A percentile compares a stretch with the other conserved stretches of the same genome.
Evolutionary conservation across 2,797 vertebrate species (phyloP).

Genomic region (Acipenser ruthenus): DNA sequence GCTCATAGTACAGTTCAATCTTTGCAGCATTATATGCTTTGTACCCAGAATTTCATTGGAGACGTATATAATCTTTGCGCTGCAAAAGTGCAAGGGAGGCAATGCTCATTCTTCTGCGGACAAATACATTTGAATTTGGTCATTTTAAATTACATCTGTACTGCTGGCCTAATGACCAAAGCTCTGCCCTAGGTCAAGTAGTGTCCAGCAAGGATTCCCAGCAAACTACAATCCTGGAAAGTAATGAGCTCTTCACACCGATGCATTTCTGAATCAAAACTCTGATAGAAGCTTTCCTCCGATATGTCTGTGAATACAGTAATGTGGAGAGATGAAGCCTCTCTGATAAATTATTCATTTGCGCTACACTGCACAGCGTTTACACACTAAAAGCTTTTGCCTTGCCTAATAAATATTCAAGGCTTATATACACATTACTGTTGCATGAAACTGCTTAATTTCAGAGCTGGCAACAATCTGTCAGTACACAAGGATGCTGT

Average conservation of each 20-base stretch:
- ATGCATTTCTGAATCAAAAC: background rate
- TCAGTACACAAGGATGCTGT: no score
- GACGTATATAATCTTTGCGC: background rate
- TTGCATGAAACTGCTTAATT: no score
- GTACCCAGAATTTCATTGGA: background rate
- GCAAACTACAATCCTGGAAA: background rate
- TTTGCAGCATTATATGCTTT: constrained; percentile 7
- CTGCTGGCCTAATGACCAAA: background rate
- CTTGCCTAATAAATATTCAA: background rate
- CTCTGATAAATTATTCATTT: constrained; percentile 5
- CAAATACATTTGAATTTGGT: background rate
- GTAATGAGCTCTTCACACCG: background rate
- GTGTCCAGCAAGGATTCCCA: background rate
- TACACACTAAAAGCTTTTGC: background rate
- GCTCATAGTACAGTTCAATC: constrained; percentile 5
- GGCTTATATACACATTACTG: background rate
- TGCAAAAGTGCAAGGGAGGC: background rate
- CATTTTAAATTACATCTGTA: constrained; percentile 2
- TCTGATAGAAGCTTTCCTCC: background rate
- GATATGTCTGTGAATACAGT: background rate
- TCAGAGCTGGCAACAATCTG: no score
- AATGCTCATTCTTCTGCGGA: background rate
- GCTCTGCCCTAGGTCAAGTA: background rate
- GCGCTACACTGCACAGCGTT: background rate
- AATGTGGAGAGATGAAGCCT: background rate